Evolutionary conservation across 2,888 invertebrate species (phyloP).

Genomic region (Aquatica leii): DNA sequence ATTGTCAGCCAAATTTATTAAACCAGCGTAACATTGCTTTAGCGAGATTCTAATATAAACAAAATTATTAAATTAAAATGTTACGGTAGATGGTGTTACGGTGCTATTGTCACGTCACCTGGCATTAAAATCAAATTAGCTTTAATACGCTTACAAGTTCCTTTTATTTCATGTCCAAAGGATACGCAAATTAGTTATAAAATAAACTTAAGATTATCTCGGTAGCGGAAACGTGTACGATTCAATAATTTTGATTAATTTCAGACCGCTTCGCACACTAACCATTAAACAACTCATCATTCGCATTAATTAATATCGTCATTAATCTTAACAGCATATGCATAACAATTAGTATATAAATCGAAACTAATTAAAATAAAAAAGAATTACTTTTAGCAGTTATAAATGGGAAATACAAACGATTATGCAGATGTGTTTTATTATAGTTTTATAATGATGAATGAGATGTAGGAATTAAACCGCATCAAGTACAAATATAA

Average conservation of each 20-base stretch:
- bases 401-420: constrained; percentile 27
- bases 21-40: constrained; percentile 51
- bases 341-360: constrained; percentile 26
- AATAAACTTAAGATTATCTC: constrained; percentile 32
- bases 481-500: constrained; percentile 22
- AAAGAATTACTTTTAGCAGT: constrained; percentile 16
- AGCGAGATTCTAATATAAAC: constrained; percentile 50
- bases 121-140: constrained; percentile 61
- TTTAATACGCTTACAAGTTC: constrained; percentile 44
- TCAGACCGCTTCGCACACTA: constrained; percentile 25
- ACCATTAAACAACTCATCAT: constrained; percentile 27
- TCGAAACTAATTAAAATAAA: constrained; percentile 29
- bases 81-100: constrained; percentile 60
- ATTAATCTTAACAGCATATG: constrained; percentile 28
- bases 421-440: constrained; percentile 44
- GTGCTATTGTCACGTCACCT: constrained; percentile 57
- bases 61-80: constrained; percentile 61
- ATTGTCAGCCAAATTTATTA: constrained; percentile 50
- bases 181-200: constrained; percentile 40
- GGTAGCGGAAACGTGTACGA: constrained; percentile 32
- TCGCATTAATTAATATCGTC: constrained; percentile 28
- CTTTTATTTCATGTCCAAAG: constrained; percentile 36
- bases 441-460: constrained; percentile 42
- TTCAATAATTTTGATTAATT: constrained; percentile 38
- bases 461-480: constrained; percentile 37